phyloP scores from a whole-genome alignment of 2,113 vertebrate species.

The Marmota flaviventris region DNA sequence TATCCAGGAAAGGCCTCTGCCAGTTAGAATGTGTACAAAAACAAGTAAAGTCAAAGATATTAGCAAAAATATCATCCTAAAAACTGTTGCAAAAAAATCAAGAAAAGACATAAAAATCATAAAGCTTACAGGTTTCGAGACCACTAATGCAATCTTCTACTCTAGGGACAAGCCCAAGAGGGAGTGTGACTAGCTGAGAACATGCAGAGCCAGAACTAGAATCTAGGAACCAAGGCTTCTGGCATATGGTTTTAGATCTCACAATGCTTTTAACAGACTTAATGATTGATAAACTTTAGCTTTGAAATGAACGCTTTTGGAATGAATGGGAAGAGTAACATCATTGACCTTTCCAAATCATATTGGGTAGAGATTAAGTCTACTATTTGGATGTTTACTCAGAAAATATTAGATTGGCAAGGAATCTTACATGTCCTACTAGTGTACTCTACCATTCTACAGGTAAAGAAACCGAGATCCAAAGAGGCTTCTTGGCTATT shows the following conservation, averaged over 20 bases:
- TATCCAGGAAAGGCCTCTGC: neutral
- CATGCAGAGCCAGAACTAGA: neutral
- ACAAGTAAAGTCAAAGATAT: neutral
- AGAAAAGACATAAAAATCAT: neutral
- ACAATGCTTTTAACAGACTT: neutral
- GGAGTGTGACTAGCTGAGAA: neutral
- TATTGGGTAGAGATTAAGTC: neutral
- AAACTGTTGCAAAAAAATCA: constrained; percentile 2
- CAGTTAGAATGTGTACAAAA: neutral
- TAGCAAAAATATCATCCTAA: constrained; percentile 21
- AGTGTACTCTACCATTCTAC: neutral
- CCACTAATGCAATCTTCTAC: neutral
- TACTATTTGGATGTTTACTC: neutral
- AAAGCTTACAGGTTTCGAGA: neutral
- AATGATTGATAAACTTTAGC: neutral
- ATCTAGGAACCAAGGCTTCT: neutral
- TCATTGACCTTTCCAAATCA: neutral
- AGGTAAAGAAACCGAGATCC: constrained; percentile 10
- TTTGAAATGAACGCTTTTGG: constrained; percentile 24
- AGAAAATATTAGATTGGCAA: constrained; percentile 20
- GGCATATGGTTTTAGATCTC: neutral
- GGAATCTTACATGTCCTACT: neutral
- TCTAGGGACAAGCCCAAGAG: neutral
- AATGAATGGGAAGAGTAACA: constrained; percentile 11
- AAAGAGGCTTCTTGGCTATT: neutral